Conservation (phyloP, 2,113 vertebrate genomes). For the Centropus unirufus region DNA sequence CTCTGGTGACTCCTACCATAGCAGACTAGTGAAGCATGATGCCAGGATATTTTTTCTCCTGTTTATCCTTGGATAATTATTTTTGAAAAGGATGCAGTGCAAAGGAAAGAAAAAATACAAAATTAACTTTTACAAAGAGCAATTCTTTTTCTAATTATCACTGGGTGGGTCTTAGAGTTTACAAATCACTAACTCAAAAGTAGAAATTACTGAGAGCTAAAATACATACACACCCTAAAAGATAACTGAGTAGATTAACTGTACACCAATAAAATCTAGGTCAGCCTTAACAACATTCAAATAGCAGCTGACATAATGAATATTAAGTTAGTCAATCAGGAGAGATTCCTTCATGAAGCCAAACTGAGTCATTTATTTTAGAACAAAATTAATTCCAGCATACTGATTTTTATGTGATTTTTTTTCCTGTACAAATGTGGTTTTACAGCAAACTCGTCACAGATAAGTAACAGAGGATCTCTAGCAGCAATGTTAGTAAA, state of each 20-base stretch:
- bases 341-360: neutral
- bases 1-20: neutral
- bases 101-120: neutral
- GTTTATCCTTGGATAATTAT: neutral
- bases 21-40: neutral
- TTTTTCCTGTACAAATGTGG: neutral
- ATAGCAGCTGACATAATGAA: neutral
- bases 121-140: neutral
- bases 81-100: neutral
- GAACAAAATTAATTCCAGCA: neutral
- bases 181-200: conserved; percentile 4
- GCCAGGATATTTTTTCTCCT: neutral
- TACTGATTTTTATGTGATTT: conserved; percentile 2
- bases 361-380: neutral
- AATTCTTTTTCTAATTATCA: conserved; percentile 9
- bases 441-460: neutral
- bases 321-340: conserved; percentile 23
- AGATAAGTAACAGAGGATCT: neutral
- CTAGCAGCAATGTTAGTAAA: neutral
- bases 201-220: conserved; percentile 6
- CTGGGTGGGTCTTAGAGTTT: conserved; percentile 19
- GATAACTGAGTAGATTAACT: conserved; percentile 50
- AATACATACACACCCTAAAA: neutral
- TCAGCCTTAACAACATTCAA: conserved; percentile 60
- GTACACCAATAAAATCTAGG: conserved; percentile 51